Conservation (phyloP, 1,140 invertebrate species). For the Harpegnathos saltator region DNA sequence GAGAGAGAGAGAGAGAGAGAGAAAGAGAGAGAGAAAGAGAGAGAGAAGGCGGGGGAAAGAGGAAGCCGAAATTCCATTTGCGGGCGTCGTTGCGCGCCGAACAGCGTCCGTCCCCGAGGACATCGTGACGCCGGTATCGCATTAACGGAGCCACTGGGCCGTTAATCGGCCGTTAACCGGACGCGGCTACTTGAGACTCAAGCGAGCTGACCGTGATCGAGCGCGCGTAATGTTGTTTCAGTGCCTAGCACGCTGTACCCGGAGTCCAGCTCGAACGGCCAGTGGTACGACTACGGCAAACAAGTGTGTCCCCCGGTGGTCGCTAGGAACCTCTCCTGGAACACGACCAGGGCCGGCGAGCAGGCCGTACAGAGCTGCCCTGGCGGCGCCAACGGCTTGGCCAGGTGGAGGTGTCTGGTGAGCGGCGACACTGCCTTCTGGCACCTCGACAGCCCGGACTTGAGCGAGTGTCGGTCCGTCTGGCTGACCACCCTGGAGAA, state of each 20-base stretch:
- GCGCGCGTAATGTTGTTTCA: slow-evolving; percentile 62
- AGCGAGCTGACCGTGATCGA: slow-evolving; percentile 56
- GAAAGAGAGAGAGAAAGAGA: slow-evolving; percentile 22
- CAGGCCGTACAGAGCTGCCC: slow-evolving; percentile 94
- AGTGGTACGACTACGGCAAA: slow-evolving; percentile 80
- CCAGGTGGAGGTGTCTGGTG: slow-evolving; percentile 91
- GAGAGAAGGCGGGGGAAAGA: no score
- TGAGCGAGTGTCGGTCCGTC: slow-evolving; percentile 95
- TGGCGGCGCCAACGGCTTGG: slow-evolving; percentile 93
- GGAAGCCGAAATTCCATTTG: slow-evolving; percentile 69
- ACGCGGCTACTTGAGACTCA: slow-evolving; percentile 62
- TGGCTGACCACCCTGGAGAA: slow-evolving; percentile 95
- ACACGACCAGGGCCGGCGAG: slow-evolving; percentile 93
- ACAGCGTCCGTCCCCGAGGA: slow-evolving; percentile 19
- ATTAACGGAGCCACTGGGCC: slow-evolving; percentile 59
- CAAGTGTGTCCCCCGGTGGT: slow-evolving; percentile 89
- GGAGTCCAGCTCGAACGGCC: slow-evolving; percentile 80
- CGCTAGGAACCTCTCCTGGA: slow-evolving; percentile 94
- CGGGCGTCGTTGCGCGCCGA: slow-evolving; percentile 51
- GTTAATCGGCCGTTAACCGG: slow-evolving; percentile 59
- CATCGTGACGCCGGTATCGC: slow-evolving; percentile 62
- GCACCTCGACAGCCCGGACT: slow-evolving; percentile 92
- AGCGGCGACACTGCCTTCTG: slow-evolving; percentile 86
- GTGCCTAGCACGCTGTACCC: slow-evolving; percentile 81
- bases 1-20: slow-evolving; percentile 26